These are phyloP conservation scores for Clarias magur DNA, from an alignment of 2,113 vertebrate genomes.

Conservation along the genomic window DNA sequence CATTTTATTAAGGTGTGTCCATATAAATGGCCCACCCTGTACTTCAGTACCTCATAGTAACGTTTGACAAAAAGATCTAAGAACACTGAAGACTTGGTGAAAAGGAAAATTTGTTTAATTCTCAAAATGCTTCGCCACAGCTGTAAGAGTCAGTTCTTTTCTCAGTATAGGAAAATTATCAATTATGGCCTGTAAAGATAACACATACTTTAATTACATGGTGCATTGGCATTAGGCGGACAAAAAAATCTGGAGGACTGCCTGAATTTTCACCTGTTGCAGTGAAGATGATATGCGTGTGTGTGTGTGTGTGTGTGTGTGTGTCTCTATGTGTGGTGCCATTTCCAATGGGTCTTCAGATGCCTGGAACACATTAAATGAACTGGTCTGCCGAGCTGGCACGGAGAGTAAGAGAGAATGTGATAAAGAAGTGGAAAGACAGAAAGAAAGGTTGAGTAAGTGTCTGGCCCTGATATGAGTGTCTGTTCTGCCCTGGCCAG, in stretches of 20 bases:
- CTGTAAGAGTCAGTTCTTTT: background rate
- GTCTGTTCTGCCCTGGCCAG: constrained; percentile 15
- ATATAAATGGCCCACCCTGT: no score
- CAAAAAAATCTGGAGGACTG: background rate
- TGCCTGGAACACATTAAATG: constrained; percentile 25
- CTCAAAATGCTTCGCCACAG: no score
- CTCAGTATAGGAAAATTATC: background rate
- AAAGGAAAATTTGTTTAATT: no score
- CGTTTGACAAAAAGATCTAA: no score
- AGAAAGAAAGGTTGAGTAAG: background rate
- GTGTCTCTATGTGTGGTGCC: no score
- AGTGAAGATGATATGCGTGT: background rate
- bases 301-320: background rate
- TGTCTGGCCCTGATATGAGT: constrained; percentile 15
- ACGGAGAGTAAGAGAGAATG: background rate
- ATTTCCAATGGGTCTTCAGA: background rate
- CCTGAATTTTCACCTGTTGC: background rate
- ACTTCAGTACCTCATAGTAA: no score
- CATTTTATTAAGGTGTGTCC: no score
- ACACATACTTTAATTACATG: background rate
- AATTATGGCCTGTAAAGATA: background rate
- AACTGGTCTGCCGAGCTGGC: constrained; percentile 2
- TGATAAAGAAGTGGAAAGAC: background rate
- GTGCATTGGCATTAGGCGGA: background rate
- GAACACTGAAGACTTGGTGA: no score